Evolutionary conservation across 1,140 invertebrate genomes (phyloP), one percentile per base, ranked within the genome.

Genomic region (Homarus americanus): DNA sequence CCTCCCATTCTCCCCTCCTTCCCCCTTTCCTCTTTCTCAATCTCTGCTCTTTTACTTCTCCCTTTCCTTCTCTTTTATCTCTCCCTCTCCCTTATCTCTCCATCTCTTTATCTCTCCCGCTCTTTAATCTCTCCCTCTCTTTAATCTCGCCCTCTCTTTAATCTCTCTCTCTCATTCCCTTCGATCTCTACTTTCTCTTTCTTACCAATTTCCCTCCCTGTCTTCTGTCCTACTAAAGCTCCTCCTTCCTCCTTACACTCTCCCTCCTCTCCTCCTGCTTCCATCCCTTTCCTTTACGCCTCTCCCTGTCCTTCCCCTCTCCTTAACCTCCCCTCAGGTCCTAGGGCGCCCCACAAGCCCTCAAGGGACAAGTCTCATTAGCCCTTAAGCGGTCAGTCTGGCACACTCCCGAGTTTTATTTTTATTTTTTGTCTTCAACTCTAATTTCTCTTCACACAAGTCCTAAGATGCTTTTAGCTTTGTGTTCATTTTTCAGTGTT

Each of bases 401-500:
- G 2, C 12, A 10, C n/a, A 24, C 63, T 69, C n/a, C 28, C 7
- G 17, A 28, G 5, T 49, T 49, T 7, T 49, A 49, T n/a, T n/a
- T 7, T 49, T 15, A 9, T 69, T 69, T 66, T 69, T 69, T 58
- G 4, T 20, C 53, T 24, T 58, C 9, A 24, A 4, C n/a, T 32
- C 28, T 69, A 69, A 69, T 69, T 69, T 69, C 63, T 32, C 63
- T 69, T 32, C 32, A 69, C 63, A 28, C 63, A 69, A 69, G 63
- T 69, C 63, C 24, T 24, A 24, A 15, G 20, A 58, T 58, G 2
- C 53, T 58, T 24, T 15, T 15, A 58, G 20, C 15, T 24, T 58
- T 24, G 53, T 4, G 53, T 20, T 4, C 15, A 4, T 58, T 58
- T 58, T 58, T 20, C 4, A 24, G 53, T 20, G 53, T 58, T 58